Base-by-base conservation (phyloP, 2,888 invertebrate genomes). In the Tiliacea aurago region DNA sequence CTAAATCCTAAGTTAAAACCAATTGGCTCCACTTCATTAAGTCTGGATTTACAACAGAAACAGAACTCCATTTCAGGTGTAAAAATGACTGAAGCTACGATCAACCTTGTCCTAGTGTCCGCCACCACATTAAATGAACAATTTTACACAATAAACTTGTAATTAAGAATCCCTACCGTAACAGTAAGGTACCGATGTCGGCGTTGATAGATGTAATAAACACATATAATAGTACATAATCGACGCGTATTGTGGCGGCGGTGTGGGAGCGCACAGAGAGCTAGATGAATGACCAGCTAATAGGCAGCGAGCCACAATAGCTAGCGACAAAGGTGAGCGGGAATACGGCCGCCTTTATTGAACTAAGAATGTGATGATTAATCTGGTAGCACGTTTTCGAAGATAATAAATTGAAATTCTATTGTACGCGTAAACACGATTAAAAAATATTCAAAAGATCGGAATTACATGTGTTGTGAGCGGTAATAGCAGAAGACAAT, bases 151-250 rank as follows among this genome's bases (percentile, higher is more conserved):
- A 75, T 80, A 69, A 80, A 82, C 78, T 75, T 75, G 81, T 83
- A 88, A 87, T 87, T 85, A 84, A 64, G 63, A 86, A 81, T 81
- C 77, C 78, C 81, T 83, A 84, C 76, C 86, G 85, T 81, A 87
- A 81, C 84, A 78, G 82, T 85, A 82, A 74, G 70, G 78, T 81
- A 73, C 84, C 81, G 80, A 85, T 84, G 88, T 87, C 88, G 89
- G 89, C 87, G 76, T 82, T 89, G 89, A 91, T 90, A 91, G 90
- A 90, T 90, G 92, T 91, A 92, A 92, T 93, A 93, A 93, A 93
- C 91, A 92, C 91, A 91, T 90, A 91, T 93, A 93, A 93, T 93
- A 88, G 93, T 91, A 90, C 89, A 90, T 92, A 94, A 93, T 94
- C 90, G 93, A 91, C 87, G 87, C 85, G 90, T 89, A 91, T 92